phyloP scores from a whole-genome alignment of 2,113 vertebrate species.

The Lepisosteus osseus region DNA sequence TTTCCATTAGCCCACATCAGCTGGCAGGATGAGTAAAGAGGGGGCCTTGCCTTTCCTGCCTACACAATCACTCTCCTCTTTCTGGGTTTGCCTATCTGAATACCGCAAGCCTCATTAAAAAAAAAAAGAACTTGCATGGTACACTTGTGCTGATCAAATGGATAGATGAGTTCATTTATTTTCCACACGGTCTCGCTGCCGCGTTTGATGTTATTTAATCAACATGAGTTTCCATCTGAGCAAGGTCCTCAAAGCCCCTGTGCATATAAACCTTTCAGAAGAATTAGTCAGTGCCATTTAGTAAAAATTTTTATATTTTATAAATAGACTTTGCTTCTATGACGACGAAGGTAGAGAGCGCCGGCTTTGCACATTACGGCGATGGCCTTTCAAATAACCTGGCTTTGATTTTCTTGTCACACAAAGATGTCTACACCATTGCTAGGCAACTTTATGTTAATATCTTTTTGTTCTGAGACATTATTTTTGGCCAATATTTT shows the following conservation, averaged over 20 bases:
- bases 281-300: constrained; percentile 21
- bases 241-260: constrained; percentile 1
- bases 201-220: constrained; percentile 31
- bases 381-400: constrained; percentile 17
- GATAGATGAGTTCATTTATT: constrained; percentile 28
- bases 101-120: constrained; percentile 13
- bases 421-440: constrained; percentile 11
- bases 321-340: constrained; percentile 24
- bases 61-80: not conserved
- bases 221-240: constrained; percentile 31
- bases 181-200: constrained; percentile 21
- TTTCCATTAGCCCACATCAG: not conserved
- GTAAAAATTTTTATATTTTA: constrained; percentile 16
- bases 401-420: constrained; percentile 21
- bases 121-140: not conserved
- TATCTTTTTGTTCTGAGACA: constrained; percentile 21
- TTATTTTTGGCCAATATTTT: constrained; percentile 18
- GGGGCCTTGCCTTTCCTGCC: not conserved
- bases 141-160: constrained; percentile 11
- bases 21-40: not conserved
- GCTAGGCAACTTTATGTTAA: constrained; percentile 6
- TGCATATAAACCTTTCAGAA: constrained; percentile 26
- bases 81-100: not conserved
- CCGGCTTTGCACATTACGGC: constrained; percentile 24
- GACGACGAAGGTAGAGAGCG: constrained; percentile 23